Evolutionary conservation across 2,113 vertebrate species (phyloP), one percentile per base, ranked within the genome.

Genomic region (Mystacornis crossleyi): DNA sequence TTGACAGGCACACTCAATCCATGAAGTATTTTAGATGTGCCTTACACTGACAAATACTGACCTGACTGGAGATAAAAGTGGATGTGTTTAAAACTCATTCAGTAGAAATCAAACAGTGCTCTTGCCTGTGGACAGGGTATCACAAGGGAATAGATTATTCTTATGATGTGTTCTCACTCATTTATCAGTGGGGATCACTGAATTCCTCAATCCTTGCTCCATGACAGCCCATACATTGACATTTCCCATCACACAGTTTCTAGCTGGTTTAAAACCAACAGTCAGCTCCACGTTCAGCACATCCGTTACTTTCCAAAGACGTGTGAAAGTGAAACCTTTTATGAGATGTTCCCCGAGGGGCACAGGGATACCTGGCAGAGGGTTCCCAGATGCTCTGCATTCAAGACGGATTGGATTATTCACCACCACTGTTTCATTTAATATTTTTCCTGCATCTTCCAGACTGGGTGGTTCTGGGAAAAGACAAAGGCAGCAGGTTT

Each of bases 351-450:
- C 36, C 70, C 69, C 1, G 0, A 60, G 33, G 51, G 31, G 26
- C 28, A 54, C 3, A 14, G 10, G 61, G 71, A 28, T 95, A 99
- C 99, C 98, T 93, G 99, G 99, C 16, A 97, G 70, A 78, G 99
- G 99, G 77, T 96, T 99, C 72, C 99, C 99, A 70, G 98, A 96
- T 10, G 98, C 98, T 95, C 97, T 98, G 93, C 99, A 99, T 83
- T 99, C 98, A 34, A 99, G 97, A 81, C 98, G 99, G 33, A 99
- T 95, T 26, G 98, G 98, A 95, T 97, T 99, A 84, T 98, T 98
- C 51, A 98, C 96, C 78, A 99, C 97, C 78, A 99, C 98, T 2
- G 99, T 99, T 96, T 99, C 99, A 94, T 99, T 99, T 92, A 99
- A 80, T 53, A 97, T 97, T 81, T 98, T 98, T 64, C 98, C 99